Percentiles rank a stretch among this genome's conserved stretches.
Conservation (phyloP, 2,797 vertebrate species). For the Champsocephalus gunnari region DNA sequence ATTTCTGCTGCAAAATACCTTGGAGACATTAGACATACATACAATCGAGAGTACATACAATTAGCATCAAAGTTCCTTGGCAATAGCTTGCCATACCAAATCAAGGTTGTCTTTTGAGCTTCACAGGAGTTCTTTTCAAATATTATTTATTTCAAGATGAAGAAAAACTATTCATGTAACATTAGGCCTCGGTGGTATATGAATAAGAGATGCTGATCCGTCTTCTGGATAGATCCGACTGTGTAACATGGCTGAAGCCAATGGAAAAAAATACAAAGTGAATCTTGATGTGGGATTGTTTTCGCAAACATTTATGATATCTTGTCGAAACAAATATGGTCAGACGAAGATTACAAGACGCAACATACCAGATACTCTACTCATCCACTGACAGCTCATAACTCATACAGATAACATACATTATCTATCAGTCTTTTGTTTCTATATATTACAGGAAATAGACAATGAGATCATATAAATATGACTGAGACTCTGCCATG, state of each 20-base stretch:
- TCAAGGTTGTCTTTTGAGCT: background rate
- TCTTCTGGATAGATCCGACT: too few species aligned
- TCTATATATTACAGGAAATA: background rate
- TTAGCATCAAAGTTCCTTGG: background rate
- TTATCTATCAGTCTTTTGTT: background rate
- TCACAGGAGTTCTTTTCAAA: too few species aligned
- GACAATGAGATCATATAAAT: background rate
- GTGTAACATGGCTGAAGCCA: too few species aligned
- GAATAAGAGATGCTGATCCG: too few species aligned
- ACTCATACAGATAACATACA: background rate
- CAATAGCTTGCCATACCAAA: background rate
- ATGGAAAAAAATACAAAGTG: too few species aligned
- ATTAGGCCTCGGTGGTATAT: too few species aligned
- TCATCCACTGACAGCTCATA: background rate
- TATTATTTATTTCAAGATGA: too few species aligned
- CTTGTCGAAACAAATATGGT: background rate
- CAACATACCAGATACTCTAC: background rate
- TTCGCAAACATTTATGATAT: background rate
- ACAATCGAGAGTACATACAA: background rate
- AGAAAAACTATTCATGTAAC: too few species aligned
- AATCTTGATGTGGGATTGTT: too few species aligned
- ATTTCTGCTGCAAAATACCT: background rate
- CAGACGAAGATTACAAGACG: background rate
- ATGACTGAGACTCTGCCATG: background rate
- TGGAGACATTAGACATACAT: background rate